Percentiles rank a stretch among this genome's conserved stretches.
Conservation (phyloP, 2,797 vertebrate genomes). For the Spheniscus humboldti region DNA sequence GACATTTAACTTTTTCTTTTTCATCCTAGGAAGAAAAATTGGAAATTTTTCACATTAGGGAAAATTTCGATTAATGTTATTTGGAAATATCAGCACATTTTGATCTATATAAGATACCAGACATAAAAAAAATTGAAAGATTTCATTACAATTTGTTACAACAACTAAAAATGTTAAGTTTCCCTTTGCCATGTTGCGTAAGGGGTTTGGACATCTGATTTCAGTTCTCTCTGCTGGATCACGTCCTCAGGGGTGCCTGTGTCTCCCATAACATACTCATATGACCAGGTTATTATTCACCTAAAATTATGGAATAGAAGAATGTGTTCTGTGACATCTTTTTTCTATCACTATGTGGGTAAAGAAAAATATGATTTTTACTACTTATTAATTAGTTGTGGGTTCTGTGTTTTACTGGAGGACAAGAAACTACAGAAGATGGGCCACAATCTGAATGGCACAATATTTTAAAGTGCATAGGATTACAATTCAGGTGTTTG, state of each 20-base stretch:
- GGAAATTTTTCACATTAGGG: not conserved
- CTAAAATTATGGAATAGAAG: not conserved
- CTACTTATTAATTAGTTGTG: not conserved
- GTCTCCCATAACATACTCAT: not conserved
- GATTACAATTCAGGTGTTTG: not conserved
- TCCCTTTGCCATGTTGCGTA: fast-evolving
- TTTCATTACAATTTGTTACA: not conserved
- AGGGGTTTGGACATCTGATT: not conserved
- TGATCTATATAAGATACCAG: not conserved
- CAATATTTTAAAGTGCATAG: not conserved
- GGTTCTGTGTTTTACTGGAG: not conserved
- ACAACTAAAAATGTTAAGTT: not conserved
- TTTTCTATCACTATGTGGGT: not conserved
- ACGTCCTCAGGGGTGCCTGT: fast-evolving
- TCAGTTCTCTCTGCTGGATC: not conserved
- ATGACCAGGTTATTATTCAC: not conserved
- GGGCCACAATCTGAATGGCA: not conserved
- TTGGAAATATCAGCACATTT: not conserved
- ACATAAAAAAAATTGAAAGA: not conserved
- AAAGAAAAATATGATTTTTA: not conserved
- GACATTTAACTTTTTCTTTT: not conserved
- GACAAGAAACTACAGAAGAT: not conserved
- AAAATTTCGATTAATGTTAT: not conserved
- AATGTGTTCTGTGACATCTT: not conserved
- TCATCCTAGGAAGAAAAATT: not conserved